These are phyloP conservation scores for Caenorhabditis latens DNA, from an alignment of 1,140 invertebrate genomes.

Conservation along the genomic window DNA sequence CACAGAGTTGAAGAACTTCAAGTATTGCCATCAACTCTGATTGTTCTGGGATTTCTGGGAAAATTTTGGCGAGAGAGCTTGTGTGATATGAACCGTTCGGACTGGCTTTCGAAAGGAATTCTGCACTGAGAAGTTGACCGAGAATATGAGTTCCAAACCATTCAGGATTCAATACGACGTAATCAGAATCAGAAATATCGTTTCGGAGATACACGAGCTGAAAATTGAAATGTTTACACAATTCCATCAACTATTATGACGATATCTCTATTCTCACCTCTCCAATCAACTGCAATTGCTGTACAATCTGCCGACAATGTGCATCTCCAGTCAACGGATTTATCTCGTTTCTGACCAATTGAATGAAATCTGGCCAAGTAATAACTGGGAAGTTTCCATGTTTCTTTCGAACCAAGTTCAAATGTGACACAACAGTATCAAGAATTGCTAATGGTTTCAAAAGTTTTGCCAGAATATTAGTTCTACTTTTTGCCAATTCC, in stretches of 20 bases:
- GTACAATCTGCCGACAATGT: slow-evolving; percentile 83
- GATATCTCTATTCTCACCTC: slow-evolving; percentile 80
- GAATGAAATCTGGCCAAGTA: slow-evolving; percentile 82
- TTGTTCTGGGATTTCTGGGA: slow-evolving; percentile 84
- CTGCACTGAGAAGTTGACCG: slow-evolving; percentile 84
- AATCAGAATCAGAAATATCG: slow-evolving; percentile 81
- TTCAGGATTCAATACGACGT: slow-evolving; percentile 83
- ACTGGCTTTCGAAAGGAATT: slow-evolving; percentile 82
- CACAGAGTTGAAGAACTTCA: slow-evolving; percentile 83
- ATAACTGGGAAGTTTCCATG: slow-evolving; percentile 82
- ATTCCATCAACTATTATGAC: no score
- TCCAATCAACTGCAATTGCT: slow-evolving; percentile 83
- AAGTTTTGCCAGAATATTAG: slow-evolving; percentile 78
- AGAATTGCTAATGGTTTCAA: slow-evolving; percentile 82
- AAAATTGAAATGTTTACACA: slow-evolving; percentile 46
- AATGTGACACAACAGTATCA: slow-evolving; percentile 81
- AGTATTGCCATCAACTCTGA: slow-evolving; percentile 83
- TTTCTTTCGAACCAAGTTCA: slow-evolving; percentile 81
- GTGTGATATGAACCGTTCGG: slow-evolving; percentile 84
- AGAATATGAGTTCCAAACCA: slow-evolving; percentile 85
- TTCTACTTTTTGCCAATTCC: slow-evolving; percentile 79
- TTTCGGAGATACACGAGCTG: slow-evolving; percentile 81
- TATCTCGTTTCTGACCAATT: slow-evolving; percentile 82
- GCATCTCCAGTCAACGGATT: slow-evolving; percentile 84
- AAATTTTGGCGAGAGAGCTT: slow-evolving; percentile 86